These are phyloP conservation scores for Heterocephalus glaber DNA, from an alignment of 2,113 vertebrate species.

Conservation along the genomic window DNA sequence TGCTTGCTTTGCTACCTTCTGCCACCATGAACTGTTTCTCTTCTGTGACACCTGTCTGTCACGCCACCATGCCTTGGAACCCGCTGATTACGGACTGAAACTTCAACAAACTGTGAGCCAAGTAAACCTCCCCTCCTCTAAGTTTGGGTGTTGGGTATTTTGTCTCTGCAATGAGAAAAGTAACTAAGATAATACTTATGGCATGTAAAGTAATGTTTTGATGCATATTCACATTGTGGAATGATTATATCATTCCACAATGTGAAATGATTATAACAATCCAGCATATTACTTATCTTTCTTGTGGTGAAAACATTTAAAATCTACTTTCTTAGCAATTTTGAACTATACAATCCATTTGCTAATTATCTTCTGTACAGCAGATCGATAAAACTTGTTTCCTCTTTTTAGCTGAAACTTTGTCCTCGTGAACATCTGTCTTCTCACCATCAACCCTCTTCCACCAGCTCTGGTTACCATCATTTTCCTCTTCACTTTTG, in stretches of 20 bases:
- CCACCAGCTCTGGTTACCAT: too few relatives aligned
- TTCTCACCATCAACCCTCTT: background rate
- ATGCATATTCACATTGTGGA: background rate
- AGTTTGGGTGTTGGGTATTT: too few relatives aligned
- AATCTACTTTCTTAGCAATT: background rate
- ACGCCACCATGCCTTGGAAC: too few relatives aligned
- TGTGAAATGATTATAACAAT: background rate
- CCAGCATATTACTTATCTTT: background rate
- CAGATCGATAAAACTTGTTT: background rate
- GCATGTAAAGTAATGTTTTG: background rate
- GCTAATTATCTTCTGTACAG: background rate
- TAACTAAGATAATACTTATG: too few relatives aligned
- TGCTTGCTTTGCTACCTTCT: too few relatives aligned
- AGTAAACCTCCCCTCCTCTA: too few relatives aligned
- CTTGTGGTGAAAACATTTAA: background rate
- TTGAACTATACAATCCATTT: background rate
- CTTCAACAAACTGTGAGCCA: too few relatives aligned
- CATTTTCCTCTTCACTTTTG: background rate
- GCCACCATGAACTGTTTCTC: too few relatives aligned
- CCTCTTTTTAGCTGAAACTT: background rate
- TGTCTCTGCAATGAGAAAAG: too few relatives aligned
- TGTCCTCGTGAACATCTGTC: background rate
- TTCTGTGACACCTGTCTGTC: too few relatives aligned
- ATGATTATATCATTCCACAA: background rate
- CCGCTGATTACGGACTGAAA: too few relatives aligned